Base-by-base conservation (phyloP, 2,797 vertebrate species). In the Hybognathus amarus region DNA sequence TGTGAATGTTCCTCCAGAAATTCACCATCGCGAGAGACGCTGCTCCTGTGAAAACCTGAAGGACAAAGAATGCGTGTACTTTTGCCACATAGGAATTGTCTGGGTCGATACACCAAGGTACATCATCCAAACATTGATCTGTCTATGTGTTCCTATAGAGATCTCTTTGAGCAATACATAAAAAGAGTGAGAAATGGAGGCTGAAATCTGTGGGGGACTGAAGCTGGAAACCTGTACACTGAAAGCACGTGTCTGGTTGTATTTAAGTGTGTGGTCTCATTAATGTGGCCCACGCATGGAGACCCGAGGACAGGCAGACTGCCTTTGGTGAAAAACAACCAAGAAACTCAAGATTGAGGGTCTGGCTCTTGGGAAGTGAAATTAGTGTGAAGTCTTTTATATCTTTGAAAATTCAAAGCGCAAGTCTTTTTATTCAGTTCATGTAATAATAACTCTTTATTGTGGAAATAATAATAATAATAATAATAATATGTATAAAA, bases 61-160 rank as follows among this genome's bases (percentile, higher is more conserved):
- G 69, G 95, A 96, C 90, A 94, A 92, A 38, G 95, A 96, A 87
- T 96, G 95, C 22, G 93, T 96, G 74, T 96, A 95, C 74, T 96
- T 96, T 91, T 96, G 95, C 81, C 95, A 96, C 91, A 95, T 95
- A 18, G 95, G 95, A 77, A 95, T 95, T 30, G 94, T 96, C 38
- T 96, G 95, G 95, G 90, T 96, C 85, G 94, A 95, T 91, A 94
- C 94, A 0, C 94, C 95, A 1, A 94, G 94, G 95, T 96, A 87
- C 56, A 80, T 22, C 9, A 83, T n/a, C 20, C 61, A n/a, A 54
- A 66, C 47, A n/a, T 5, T 50, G 30, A 40, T 56, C 40, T 36
- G 8, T 56, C 22, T 40, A 13, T 56, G 13, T 38, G 20, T 56
- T 40, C 9, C 33, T 42, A 20, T 20, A 20, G 10, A 40, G 52